Base-by-base conservation (phyloP, 2,888 invertebrate genomes). In the Stegophylla sp. region DNA sequence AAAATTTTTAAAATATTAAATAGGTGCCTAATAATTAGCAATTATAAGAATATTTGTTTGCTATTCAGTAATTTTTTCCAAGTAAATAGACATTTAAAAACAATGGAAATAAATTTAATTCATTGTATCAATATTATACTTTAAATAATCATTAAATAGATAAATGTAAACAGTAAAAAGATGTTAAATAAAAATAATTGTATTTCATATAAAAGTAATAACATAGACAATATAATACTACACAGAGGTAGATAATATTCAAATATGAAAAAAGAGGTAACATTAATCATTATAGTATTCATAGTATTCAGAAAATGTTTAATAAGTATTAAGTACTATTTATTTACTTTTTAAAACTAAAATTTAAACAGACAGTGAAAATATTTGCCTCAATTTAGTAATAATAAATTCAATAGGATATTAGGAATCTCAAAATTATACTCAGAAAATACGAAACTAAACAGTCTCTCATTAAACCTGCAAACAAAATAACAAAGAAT, bases 241-340 rank as follows among this genome's bases (percentile, higher is more conserved):
- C 9, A 53, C 23, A 23, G 23, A 23, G 56, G 20, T 9, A 17
- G 34, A 13, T 53, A 53, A 20, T 9, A 69, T 69, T 51, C n/a
- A n/a, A 69, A 51, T n/a, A 28, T 17, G 17, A 34, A 69, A 34
- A 12, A 51, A 51, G 28, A 34, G 28, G 1, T 13, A 53, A 53
- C 56, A 20, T 34, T 51, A 69, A 34, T 69, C 20, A 51, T 69
- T 69, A 69, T 34, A 20, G 51, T 20, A 48, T n/a, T n/a, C n/a
- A n/a, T n/a, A n/a, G n/a, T n/a, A n/a, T n/a, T n/a, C 0, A 0
- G 20, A 13, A 4, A n/a, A 28, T 48, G 2, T 67, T 43, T n/a
- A 28, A n/a, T 15, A 20, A 5, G 4, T 5, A 51, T 2, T 0
- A 26, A 20, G 12, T 48, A n/a, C 48, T 69, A 3, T n/a, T 48